phyloP scores from a whole-genome alignment of 2,888 invertebrate species.

The Phengaris arion region DNA sequence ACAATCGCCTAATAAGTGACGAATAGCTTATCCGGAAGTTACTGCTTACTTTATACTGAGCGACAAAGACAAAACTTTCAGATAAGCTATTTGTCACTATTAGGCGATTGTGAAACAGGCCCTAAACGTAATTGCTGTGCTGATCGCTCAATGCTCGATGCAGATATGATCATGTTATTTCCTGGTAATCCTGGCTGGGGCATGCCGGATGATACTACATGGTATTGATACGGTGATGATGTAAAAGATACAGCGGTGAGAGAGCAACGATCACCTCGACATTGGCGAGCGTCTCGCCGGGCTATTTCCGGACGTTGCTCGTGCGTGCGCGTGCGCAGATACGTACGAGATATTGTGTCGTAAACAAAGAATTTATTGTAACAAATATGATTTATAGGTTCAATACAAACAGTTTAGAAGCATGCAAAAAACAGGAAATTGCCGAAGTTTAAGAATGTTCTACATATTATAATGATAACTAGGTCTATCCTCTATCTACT shows the following conservation, averaged over 20 bases:
- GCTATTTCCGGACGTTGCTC: conserved; percentile 54
- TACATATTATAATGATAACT: too few species aligned
- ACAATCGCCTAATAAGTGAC: too few species aligned
- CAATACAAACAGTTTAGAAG: background rate
- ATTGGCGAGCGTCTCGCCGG: conserved; percentile 54
- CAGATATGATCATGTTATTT: background rate
- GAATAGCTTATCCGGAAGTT: too few species aligned
- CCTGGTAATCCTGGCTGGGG: conserved; percentile 4
- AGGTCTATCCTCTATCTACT: too few species aligned
- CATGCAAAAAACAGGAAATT: background rate
- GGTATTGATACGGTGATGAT: conserved; percentile 25
- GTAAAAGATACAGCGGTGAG: conserved; percentile 46
- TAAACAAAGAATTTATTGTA: conserved; percentile 36
- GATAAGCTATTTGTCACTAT: too few species aligned
- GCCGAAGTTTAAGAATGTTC: too few species aligned
- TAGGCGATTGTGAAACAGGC: too few species aligned
- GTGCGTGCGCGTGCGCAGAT: conserved; percentile 10
- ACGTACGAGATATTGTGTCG: conserved; percentile 29
- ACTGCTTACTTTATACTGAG: too few species aligned
- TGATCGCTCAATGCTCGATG: background rate
- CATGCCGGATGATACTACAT: background rate
- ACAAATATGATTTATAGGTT: background rate
- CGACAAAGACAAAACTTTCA: too few species aligned
- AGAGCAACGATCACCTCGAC: conserved; percentile 63
- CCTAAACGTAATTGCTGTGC: too few species aligned